Conservation (phyloP, 1,140 invertebrate species). For the Planococcus citri region DNA sequence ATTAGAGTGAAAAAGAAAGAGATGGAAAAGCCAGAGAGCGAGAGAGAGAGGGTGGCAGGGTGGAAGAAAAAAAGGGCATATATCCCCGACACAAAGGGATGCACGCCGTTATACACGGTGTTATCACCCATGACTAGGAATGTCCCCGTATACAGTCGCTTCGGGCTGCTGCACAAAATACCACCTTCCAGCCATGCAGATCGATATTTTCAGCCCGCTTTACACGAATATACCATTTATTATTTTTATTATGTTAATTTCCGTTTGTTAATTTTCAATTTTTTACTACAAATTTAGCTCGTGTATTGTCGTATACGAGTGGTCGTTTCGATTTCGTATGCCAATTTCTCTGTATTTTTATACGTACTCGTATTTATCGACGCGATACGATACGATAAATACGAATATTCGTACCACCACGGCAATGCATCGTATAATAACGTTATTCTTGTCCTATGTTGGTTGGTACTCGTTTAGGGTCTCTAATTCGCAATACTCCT, state of each 20-base stretch:
- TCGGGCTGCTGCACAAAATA: constrained; percentile 18
- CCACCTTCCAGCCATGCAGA: constrained; percentile 5
- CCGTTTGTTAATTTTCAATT: neutral
- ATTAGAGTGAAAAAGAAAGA: neutral
- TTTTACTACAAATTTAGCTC: too few species aligned
- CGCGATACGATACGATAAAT: too few species aligned
- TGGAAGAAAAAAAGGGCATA: neutral
- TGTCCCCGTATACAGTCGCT: constrained; percentile 9
- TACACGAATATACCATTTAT: neutral
- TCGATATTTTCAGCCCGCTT: constrained; percentile 13
- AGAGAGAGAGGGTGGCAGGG: too few species aligned
- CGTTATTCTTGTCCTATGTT: too few species aligned
- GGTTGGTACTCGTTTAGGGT: too few species aligned
- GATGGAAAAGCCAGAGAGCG: too few species aligned
- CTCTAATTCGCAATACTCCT: neutral
- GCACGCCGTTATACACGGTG: neutral
- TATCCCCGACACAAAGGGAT: constrained; percentile 1
- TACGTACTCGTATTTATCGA: too few species aligned
- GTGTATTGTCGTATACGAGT: too few species aligned
- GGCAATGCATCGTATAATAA: too few species aligned
- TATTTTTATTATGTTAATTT: constrained; percentile 22
- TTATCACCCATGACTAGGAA: neutral
- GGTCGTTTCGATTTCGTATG: too few species aligned
- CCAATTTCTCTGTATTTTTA: too few species aligned
- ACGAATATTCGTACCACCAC: too few species aligned